phyloP scores from a whole-genome alignment of 2,797 vertebrate species.

The Choloepus didactylus region DNA sequence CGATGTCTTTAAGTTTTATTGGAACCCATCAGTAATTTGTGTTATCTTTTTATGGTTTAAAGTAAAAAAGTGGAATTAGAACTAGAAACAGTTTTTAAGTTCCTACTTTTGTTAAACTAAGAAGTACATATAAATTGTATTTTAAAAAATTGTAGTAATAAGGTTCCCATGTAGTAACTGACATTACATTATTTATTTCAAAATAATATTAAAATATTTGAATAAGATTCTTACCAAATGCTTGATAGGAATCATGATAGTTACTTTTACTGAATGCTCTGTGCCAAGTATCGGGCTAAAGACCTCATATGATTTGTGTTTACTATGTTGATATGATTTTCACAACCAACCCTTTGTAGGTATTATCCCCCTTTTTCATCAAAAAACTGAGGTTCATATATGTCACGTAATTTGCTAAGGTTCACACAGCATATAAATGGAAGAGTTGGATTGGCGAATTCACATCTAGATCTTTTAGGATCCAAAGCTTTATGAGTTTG shows the following conservation, averaged over 20 bases:
- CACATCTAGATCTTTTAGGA: slow-evolving; percentile 14
- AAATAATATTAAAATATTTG: slow-evolving; percentile 52
- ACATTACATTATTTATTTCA: slow-evolving; percentile 59
- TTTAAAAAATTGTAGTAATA: slow-evolving; percentile 60
- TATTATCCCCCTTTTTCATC: slow-evolving; percentile 46
- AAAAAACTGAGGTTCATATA: slow-evolving; percentile 45
- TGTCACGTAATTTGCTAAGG: slow-evolving; percentile 33
- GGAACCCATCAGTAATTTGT: not conserved
- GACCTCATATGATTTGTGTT: not conserved
- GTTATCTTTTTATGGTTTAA: not conserved
- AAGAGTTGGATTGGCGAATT: slow-evolving; percentile 44
- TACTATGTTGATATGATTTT: slow-evolving; percentile 9
- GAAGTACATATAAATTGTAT: not conserved
- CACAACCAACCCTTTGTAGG: slow-evolving; percentile 14
- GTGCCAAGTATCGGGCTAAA: slow-evolving; percentile 32
- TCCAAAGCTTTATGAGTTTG: slow-evolving; percentile 24
- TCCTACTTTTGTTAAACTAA: slow-evolving; percentile 46
- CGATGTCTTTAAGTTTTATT: not conserved
- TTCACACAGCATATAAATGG: slow-evolving; percentile 20
- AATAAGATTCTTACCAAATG: slow-evolving; percentile 2
- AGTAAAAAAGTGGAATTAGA: slow-evolving; percentile 55
- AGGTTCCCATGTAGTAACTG: not conserved
- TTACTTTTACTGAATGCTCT: not conserved
- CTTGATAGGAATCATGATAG: not conserved
- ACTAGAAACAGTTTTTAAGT: slow-evolving; percentile 14